A percentile compares a stretch with the other conserved stretches of the same genome.
Conservation (phyloP, 2,113 vertebrate genomes). For the Pteruthius melanotis region DNA sequence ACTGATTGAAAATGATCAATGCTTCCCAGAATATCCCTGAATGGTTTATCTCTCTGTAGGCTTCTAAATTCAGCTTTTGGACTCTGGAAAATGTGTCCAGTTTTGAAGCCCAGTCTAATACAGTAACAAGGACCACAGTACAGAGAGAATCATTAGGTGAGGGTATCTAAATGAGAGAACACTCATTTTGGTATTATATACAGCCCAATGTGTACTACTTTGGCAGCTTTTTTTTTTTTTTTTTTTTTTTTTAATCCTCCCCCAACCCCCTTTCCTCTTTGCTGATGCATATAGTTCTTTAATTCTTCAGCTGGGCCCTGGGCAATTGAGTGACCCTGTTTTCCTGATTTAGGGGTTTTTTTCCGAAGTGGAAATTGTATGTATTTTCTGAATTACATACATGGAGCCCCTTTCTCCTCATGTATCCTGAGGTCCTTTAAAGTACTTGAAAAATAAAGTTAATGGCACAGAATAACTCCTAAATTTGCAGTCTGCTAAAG, state of each 20-base stretch:
- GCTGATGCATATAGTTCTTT: neutral
- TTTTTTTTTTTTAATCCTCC: neutral
- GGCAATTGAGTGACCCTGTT: neutral
- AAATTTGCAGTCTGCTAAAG: neutral
- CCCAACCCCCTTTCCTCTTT: fast-evolving
- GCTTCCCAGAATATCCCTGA: neutral
- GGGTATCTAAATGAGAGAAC: neutral
- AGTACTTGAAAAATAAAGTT: neutral
- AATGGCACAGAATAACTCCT: neutral
- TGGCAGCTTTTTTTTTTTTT: neutral
- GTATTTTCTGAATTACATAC: neutral
- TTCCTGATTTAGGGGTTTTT: neutral
- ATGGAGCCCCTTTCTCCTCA: neutral
- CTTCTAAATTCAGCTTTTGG: neutral
- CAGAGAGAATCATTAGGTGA: neutral
- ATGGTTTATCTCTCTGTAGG: neutral
- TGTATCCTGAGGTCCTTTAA: neutral
- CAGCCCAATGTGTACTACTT: neutral
- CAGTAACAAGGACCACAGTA: neutral
- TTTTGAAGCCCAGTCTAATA: neutral
- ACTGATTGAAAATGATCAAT: neutral
- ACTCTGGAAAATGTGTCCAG: neutral
- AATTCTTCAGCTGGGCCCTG: neutral
- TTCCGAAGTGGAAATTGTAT: neutral
- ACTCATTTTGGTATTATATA: neutral